Base-by-base conservation (phyloP, 2,888 invertebrate species). In the Formica aserva region DNA sequence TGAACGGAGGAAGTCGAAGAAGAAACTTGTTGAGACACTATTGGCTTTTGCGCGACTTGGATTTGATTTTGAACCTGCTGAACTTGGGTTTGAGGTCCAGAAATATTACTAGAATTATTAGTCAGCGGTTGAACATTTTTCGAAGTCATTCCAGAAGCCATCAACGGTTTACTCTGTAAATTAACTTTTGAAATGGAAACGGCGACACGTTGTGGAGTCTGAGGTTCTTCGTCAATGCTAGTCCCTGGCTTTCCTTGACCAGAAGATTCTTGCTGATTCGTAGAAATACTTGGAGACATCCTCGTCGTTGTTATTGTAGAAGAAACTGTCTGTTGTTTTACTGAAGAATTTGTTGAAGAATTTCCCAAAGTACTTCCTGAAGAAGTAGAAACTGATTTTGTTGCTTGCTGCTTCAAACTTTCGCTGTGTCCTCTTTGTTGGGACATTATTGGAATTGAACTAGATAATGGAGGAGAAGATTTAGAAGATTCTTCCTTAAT, bases 401-500 rank as follows among this genome's bases (percentile, higher is more conserved):
- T 41, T 8, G 86, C 60, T 52, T 91, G 91, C 35, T 91, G 91
- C 35, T 92, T 92, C 0, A 87, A 87, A 9, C 71, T 86, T 52
- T 93, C 92, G 3, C 32, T 35, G 18, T 88, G 62, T 8, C 88
- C 83, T 75, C 90, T 88, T 45, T 90, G 93, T 2, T 35, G 35
- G 4, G 88, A 86, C 5, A 89, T 52, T 0, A 87, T 69, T 13
- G 91, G 57, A 11, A 87, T 85, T 0, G 92, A 65, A 13, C 85
- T 86, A 6, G 91, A 83, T 29, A 87, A 52, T 6, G 89, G 80
- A n/a, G 87, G 83, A 38, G 85, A 80, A 11, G 91, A 76, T 87
- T 93, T 94, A n/a, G 91, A 87, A 3, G 92, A 63, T 29, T 94
- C 94, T 32, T 94, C 94, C 48, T 93, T 93, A 32, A 69, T 89